Conservation (phyloP, 1,140 invertebrate species). For the Chironomus tepperi region DNA sequence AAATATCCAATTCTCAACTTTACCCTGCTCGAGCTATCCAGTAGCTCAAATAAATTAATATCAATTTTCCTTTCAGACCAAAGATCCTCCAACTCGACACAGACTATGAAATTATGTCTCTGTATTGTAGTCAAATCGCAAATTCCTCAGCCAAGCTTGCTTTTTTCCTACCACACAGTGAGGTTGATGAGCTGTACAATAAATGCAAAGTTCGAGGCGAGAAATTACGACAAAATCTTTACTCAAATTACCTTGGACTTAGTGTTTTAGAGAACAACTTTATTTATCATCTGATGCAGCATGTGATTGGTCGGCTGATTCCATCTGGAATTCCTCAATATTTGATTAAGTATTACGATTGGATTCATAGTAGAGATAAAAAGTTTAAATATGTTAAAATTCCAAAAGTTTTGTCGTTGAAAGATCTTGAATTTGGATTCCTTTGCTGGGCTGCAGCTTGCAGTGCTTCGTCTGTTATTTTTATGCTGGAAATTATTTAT, state of each 20-base stretch:
- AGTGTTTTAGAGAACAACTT: background rate
- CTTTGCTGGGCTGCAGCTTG: background rate
- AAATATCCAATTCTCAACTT: too few species aligned
- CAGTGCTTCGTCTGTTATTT: background rate
- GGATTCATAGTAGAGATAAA: background rate
- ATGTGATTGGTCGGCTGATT: background rate
- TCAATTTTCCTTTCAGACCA: too few species aligned
- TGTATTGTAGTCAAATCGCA: too few species aligned
- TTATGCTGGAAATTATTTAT: background rate
- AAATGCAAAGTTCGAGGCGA: too few species aligned
- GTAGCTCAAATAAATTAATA: too few species aligned
- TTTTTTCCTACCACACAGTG: too few species aligned
- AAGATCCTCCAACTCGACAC: too few species aligned
- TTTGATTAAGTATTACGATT: background rate
- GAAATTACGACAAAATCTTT: background rate
- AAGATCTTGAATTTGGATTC: background rate
- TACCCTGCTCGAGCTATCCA: too few species aligned
- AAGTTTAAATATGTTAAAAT: background rate
- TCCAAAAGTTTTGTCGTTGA: background rate
- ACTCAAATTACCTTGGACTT: background rate
- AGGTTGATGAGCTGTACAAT: too few species aligned
- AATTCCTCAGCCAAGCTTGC: too few species aligned
- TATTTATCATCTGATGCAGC: background rate
- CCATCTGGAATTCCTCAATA: background rate
- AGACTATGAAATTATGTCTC: too few species aligned